phyloP scores from a whole-genome alignment of 2,113 vertebrate species.

The Crotalus horridus region DNA sequence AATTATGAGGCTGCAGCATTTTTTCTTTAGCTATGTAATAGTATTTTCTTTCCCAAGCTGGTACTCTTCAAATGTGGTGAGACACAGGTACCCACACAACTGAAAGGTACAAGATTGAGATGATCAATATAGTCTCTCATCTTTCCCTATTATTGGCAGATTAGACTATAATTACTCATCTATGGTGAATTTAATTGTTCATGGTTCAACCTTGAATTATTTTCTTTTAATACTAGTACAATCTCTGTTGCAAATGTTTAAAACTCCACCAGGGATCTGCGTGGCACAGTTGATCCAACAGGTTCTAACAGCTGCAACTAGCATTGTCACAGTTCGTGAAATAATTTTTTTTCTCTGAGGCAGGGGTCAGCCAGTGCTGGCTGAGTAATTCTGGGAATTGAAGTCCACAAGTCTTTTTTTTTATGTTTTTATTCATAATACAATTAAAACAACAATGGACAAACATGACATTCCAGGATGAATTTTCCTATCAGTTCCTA shows the following conservation, averaged over 20 bases:
- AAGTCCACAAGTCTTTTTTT: no score
- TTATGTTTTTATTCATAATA: no score
- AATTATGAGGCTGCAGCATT: background rate
- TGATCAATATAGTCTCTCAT: background rate
- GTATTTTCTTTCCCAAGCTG: background rate
- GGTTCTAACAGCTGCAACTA: background rate
- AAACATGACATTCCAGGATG: no score
- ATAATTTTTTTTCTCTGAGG: background rate
- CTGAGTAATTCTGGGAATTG: no score
- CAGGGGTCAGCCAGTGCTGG: no score
- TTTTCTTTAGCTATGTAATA: background rate
- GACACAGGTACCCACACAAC: background rate
- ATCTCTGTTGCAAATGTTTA: background rate
- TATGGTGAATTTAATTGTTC: background rate
- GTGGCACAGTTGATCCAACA: background rate
- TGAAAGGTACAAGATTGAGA: background rate
- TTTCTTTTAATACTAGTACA: background rate
- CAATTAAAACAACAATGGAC: no score
- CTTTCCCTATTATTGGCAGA: background rate
- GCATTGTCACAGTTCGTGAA: background rate
- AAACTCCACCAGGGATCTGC: background rate
- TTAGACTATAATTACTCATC: background rate
- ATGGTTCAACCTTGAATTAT: background rate
- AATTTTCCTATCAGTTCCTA: no score
- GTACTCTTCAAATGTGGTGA: background rate